A percentile compares a stretch with the other conserved stretches of the same genome.
phyloP scores from a whole-genome alignment of 2,113 vertebrate genomes.

The Entomyzon cyanotis region DNA sequence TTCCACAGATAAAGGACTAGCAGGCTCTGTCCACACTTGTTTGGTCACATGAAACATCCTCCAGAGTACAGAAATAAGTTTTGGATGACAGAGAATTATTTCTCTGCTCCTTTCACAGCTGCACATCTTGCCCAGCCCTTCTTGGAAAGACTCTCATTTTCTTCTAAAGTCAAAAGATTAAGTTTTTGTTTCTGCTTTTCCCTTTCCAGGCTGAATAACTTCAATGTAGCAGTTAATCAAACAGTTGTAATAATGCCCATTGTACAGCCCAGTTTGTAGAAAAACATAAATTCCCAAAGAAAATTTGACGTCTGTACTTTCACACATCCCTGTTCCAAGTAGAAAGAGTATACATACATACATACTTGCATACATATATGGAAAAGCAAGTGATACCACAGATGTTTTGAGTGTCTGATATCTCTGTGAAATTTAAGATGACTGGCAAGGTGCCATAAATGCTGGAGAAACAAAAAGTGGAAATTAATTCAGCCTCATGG shows the following conservation, averaged over 20 bases:
- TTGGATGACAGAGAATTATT: not conserved
- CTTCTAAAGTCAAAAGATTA: not conserved
- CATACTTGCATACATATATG: no score
- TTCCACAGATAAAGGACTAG: not conserved
- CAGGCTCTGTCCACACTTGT: not conserved
- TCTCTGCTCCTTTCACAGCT: not conserved
- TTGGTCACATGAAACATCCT: not conserved
- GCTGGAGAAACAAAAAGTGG: not conserved
- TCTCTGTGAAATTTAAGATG: fast-evolving
- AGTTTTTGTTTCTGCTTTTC: not conserved
- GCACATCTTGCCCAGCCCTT: not conserved
- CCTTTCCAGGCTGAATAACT: not conserved
- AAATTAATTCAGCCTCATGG: not conserved
- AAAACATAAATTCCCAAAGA: not conserved
- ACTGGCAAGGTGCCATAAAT: not conserved
- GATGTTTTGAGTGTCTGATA: not conserved
- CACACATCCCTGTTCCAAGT: not conserved
- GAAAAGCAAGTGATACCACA: not conserved
- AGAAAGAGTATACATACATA: not conserved
- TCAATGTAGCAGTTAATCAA: not conserved
- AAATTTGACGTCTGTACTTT: not conserved
- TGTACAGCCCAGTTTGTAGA: not conserved
- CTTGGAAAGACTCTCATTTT: not conserved
- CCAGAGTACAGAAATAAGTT: not conserved
- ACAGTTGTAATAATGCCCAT: not conserved